phyloP scores from a whole-genome alignment of 2,888 invertebrate genomes.

The Hypsopygia costalis region DNA sequence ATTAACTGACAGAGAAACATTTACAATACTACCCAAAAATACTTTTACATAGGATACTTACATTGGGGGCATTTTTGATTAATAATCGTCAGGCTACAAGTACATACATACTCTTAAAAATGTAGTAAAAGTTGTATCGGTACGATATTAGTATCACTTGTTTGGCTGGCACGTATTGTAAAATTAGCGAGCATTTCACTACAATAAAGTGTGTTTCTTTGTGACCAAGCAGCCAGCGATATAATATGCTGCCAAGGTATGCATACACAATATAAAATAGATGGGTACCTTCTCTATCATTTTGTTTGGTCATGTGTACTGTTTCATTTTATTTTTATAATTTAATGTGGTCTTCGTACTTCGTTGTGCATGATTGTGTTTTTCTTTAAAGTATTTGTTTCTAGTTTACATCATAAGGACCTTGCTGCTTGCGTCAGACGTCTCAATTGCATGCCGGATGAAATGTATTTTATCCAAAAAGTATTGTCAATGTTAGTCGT shows the following conservation, averaged over 20 bases:
- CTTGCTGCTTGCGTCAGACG: too few relatives aligned
- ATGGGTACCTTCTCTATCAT: conserved; percentile 20
- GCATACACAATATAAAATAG: conserved; percentile 32
- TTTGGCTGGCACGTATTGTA: neutral
- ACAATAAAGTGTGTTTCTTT: conserved; percentile 60
- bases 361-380: neutral
- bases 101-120: too few relatives aligned
- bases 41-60: too few relatives aligned
- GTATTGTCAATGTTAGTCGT: neutral
- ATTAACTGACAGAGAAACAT: too few relatives aligned
- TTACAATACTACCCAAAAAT: too few relatives aligned
- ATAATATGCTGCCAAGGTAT: conserved; percentile 81
- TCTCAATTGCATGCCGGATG: too few relatives aligned
- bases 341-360: too few relatives aligned
- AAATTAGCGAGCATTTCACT: conserved; percentile 15
- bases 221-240: conserved; percentile 75
- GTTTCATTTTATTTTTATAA: conserved; percentile 17
- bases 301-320: conserved; percentile 23
- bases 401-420: conserved; percentile 8
- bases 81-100: too few relatives aligned
- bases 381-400: conserved; percentile 9
- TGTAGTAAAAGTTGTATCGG: too few relatives aligned
- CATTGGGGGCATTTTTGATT: too few relatives aligned
- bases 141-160: neutral
- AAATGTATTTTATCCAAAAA: too few relatives aligned